Evolutionary conservation across 2,888 invertebrate genomes (phyloP).

Genomic region (Zhengitettix transpicula): DNA sequence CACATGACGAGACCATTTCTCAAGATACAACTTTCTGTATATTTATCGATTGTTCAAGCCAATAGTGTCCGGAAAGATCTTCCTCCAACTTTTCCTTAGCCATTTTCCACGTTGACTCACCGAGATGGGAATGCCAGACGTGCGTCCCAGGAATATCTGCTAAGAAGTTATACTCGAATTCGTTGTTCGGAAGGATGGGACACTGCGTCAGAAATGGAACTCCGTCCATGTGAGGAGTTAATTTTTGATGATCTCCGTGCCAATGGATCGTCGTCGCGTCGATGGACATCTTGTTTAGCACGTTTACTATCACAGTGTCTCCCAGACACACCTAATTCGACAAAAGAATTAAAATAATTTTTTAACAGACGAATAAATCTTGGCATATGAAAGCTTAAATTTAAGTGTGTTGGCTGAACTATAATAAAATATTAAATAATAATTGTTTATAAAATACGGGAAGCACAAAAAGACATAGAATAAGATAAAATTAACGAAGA

Average conservation of each 20-base stretch:
- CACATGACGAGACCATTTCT: too few species aligned
- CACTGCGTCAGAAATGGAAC: conserved; percentile 75
- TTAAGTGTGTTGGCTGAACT: too few species aligned
- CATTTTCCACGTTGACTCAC: conserved; percentile 19
- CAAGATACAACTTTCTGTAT: too few species aligned
- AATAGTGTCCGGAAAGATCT: too few species aligned
- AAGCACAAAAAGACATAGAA: too few species aligned
- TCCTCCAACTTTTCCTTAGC: not conserved
- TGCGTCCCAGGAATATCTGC: conserved; percentile 63
- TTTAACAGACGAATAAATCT: too few species aligned
- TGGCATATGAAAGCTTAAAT: too few species aligned
- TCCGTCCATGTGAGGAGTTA: conserved; percentile 74
- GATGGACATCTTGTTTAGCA: conserved; percentile 57
- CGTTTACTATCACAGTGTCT: conserved; percentile 69
- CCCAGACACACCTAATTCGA: conserved; percentile 57
- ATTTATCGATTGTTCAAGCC: too few species aligned
- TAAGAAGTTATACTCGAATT: conserved; percentile 50
- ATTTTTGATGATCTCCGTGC: conserved; percentile 72
- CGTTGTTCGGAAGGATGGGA: conserved; percentile 56
- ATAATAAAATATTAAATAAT: too few species aligned
- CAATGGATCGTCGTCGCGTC: conserved; percentile 79
- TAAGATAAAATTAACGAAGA: too few species aligned
- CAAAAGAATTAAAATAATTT: too few species aligned
- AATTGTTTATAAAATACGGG: too few species aligned
- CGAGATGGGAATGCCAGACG: conserved; percentile 66